Evolutionary conservation across 2,888 invertebrate species (phyloP), one percentile per base, ranked within the genome.

Genomic region (Amorpha juglandis): DNA sequence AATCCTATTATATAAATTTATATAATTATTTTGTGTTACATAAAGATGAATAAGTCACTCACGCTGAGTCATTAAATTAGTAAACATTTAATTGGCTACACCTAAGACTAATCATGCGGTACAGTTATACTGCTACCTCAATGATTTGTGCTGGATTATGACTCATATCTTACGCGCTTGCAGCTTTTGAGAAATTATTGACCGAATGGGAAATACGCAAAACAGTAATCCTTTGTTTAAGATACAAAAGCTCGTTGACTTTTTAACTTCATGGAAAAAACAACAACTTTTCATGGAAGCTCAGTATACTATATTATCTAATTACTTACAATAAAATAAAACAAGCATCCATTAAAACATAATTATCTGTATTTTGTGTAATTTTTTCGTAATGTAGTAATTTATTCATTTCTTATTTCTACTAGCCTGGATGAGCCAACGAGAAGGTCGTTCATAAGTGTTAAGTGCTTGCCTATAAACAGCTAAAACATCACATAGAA

Each of bases 1-100:
- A n/a, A 8, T n/a, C n/a, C 7, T 14, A 35, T 53, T n/a, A 53
- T 33, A 33, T 33, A 14, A 12, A n/a, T 9, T 55, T 55, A 55
- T 35, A 45, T 45, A 45, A 45, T 14, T 45, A 55, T 33, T 53
- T 35, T 4, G 19, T 38, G 42, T 58, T 65, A 42, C 63, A 62
- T 67, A 69, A 69, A 74, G 78, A 80, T 81, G 80, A 83, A 81
- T 79, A 79, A 79, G 68, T 63, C 71, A 67, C 69, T 63, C 71
- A 67, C 69, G 73, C 70, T 83, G 82, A 78, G 77, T 84, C 80
- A 80, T 71, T 69, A 77, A 80, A 80, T 84, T 80, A 69, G 78
- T 58, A 81, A 86, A 83, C 81, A 82, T 83, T 79, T 73, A 77
- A 86, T 85, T 86, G 74, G 78, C 73, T 73, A 78, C 78, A 75